Percentiles rank a stretch among this genome's conserved stretches.
These are phyloP conservation scores for Kryphioiulus occultus DNA, from an alignment of 2,888 invertebrate species.

Conservation along the genomic window DNA sequence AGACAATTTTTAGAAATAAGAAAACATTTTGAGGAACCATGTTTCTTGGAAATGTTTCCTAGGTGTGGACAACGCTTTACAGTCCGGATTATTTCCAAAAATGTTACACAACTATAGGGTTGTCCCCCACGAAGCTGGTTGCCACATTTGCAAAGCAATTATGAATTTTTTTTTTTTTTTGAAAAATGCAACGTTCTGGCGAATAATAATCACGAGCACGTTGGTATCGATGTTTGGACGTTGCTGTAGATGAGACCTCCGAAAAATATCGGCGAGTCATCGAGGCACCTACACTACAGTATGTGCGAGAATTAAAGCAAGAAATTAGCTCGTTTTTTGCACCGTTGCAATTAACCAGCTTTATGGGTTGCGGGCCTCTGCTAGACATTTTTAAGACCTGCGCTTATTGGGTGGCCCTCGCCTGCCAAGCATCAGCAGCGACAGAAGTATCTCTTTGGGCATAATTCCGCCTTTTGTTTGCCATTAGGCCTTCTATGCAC, in stretches of 20 bases:
- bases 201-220: neutral
- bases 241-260: neutral
- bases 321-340: neutral
- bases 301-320: neutral
- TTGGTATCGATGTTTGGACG: neutral
- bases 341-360: neutral
- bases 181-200: neutral
- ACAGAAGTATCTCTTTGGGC: constrained; percentile 6
- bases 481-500: neutral
- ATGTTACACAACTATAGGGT: too few relatives aligned
- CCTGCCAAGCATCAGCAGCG: neutral
- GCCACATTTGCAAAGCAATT: neutral
- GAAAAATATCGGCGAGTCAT: neutral
- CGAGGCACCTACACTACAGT: neutral
- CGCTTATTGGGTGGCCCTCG: constrained; percentile 11
- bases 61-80: too few relatives aligned
- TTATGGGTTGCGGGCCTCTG: neutral
- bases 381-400: neutral
- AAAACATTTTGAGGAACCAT: too few relatives aligned
- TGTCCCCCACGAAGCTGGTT: neutral
- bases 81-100: too few relatives aligned
- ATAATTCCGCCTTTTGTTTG: constrained; percentile 6
- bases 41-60: too few relatives aligned
- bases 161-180: neutral
- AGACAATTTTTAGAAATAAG: too few relatives aligned